Percentiles rank a stretch among this genome's conserved stretches.
phyloP scores from a whole-genome alignment of 2,113 vertebrate species.

The Sapayoa aenigma region DNA sequence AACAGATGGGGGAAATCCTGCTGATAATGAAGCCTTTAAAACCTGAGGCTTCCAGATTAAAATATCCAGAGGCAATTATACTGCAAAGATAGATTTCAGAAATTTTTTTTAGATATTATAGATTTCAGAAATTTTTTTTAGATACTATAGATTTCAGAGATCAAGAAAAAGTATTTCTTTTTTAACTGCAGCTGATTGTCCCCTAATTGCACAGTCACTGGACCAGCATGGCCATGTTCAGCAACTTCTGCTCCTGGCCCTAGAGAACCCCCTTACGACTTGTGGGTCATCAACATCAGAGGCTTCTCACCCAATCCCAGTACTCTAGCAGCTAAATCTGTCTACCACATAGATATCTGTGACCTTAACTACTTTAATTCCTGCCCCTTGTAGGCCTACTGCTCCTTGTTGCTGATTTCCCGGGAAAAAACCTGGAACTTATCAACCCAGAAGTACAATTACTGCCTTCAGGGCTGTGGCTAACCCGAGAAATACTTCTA shows the following conservation, averaged over 20 bases:
- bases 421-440: neutral
- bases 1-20: neutral
- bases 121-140: neutral
- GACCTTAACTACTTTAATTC: neutral
- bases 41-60: neutral
- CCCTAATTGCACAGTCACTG: neutral
- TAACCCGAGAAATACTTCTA: neutral
- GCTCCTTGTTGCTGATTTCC: neutral
- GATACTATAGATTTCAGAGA: neutral
- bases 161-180: neutral
- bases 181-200: neutral
- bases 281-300: neutral
- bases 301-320: neutral
- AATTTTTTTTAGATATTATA: neutral
- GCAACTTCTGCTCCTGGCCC: neutral
- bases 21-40: neutral
- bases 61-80: neutral
- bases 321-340: neutral
- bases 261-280: neutral
- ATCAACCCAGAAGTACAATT: neutral
- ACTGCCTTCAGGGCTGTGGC: neutral
- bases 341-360: neutral
- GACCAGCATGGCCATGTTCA: neutral
- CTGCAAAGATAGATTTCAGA: neutral
- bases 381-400: neutral